phyloP scores from a whole-genome alignment of 2,113 vertebrate genomes.

The Haliaeetus leucogaster region DNA sequence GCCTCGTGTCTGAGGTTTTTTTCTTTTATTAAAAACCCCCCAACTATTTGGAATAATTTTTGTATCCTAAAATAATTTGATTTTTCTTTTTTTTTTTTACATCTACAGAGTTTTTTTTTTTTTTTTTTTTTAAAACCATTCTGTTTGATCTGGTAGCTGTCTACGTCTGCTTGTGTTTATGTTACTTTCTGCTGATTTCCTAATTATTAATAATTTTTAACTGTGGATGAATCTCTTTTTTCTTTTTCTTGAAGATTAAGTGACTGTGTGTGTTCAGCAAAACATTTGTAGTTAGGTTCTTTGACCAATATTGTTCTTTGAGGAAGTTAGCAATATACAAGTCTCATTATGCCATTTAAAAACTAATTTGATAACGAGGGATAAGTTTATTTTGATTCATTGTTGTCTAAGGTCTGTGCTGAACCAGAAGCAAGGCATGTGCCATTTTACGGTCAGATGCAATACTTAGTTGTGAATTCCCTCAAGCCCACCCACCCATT shows the following conservation, averaged over 20 bases:
- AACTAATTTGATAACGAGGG: background rate
- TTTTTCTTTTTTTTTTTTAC: background rate
- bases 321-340: background rate
- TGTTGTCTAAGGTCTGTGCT: background rate
- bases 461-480: background rate
- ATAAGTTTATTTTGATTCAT: background rate
- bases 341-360: background rate
- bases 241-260: background rate
- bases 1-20: background rate
- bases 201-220: background rate
- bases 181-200: background rate
- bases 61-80: background rate
- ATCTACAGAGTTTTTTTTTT: background rate
- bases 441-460: background rate
- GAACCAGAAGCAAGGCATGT: background rate
- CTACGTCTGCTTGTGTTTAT: background rate
- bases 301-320: background rate
- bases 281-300: background rate
- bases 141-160: background rate
- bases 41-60: background rate
- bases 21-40: background rate
- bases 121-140: background rate
- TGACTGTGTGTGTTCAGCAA: background rate
- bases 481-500: background rate
- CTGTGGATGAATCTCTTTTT: background rate